Evolutionary conservation across 1,140 invertebrate genomes (phyloP).

Genomic region (Psix sp.): DNA sequence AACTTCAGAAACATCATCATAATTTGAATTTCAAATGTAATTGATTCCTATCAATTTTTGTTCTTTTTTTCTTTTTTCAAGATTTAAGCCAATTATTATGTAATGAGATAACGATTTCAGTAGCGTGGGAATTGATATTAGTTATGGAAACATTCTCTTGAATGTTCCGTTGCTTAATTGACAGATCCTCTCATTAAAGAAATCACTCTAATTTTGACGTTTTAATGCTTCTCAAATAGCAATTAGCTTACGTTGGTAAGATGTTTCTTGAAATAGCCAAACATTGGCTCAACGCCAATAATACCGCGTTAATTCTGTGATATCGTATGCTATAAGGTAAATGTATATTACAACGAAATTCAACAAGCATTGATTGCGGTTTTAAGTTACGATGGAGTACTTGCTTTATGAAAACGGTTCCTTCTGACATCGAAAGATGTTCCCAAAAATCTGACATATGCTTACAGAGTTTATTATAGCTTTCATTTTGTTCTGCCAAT

Average conservation of each 20-base stretch:
- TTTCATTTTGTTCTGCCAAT: too few species aligned
- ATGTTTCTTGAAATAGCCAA: constrained; percentile 42
- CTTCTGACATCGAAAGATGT: constrained; percentile 11
- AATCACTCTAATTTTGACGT: constrained; percentile 24
- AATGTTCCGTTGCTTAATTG: constrained; percentile 14
- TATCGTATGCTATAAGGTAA: constrained; percentile 75
- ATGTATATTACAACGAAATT: constrained; percentile 66
- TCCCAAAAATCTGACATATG: too few species aligned
- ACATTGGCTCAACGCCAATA: constrained; percentile 46
- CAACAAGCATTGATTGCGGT: constrained; percentile 21
- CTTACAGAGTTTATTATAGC: too few species aligned
- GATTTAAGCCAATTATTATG: too few species aligned
- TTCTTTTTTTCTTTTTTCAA: too few species aligned
- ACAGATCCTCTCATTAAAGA: constrained; percentile 8
- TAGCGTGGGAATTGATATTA: too few species aligned
- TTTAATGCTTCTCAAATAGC: constrained; percentile 32
- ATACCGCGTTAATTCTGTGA: constrained; percentile 76
- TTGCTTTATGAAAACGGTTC: constrained; percentile 31
- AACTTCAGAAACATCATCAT: too few species aligned
- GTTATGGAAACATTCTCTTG: too few species aligned
- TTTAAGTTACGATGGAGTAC: constrained; percentile 12
- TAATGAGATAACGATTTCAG: too few species aligned
- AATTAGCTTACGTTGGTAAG: constrained; percentile 35
- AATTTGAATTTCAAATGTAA: too few species aligned
- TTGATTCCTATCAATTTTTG: too few species aligned